A percentile compares a stretch with the other conserved stretches of the same genome.
These are phyloP conservation scores for Hippoglossus hippoglossus DNA, from an alignment of 2,797 vertebrate genomes.

Conservation along the genomic window DNA sequence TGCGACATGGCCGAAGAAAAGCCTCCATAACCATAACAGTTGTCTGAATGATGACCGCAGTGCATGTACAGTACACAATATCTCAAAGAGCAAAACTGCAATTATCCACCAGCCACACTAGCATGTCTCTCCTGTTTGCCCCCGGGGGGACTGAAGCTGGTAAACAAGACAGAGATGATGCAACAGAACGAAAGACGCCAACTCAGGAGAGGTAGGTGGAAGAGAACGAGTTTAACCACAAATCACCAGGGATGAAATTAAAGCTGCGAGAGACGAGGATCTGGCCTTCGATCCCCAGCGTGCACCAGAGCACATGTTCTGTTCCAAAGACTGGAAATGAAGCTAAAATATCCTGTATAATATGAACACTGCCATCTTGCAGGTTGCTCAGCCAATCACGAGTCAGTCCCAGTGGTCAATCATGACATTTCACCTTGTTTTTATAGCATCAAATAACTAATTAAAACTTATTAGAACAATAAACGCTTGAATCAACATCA, in stretches of 20 bases:
- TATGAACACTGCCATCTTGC: no score
- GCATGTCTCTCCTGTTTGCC: not conserved
- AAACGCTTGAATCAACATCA: no score
- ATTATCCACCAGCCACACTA: not conserved
- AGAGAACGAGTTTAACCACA: not conserved
- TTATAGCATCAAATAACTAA: no score
- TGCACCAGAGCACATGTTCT: no score
- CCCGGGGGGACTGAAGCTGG: slow-evolving; percentile 2
- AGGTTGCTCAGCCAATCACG: no score
- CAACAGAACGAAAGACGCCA: slow-evolving; percentile 18
- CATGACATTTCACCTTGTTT: no score
- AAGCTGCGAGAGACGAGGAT: not conserved
- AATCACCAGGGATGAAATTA: slow-evolving; percentile 1
- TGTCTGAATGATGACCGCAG: not conserved
- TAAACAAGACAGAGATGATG: slow-evolving; percentile 44
- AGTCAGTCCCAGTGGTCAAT: no score
- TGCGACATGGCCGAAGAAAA: not conserved
- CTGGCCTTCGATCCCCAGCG: no score
- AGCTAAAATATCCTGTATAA: no score
- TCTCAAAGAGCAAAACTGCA: slow-evolving; percentile 8
- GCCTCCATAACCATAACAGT: slow-evolving; percentile 2
- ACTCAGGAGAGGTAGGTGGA: slow-evolving; percentile 10
- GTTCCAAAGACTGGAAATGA: no score
- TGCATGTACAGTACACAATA: not conserved
- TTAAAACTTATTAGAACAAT: no score